phyloP scores from a whole-genome alignment of 2,888 invertebrate species.

The Chirona hameri region DNA sequence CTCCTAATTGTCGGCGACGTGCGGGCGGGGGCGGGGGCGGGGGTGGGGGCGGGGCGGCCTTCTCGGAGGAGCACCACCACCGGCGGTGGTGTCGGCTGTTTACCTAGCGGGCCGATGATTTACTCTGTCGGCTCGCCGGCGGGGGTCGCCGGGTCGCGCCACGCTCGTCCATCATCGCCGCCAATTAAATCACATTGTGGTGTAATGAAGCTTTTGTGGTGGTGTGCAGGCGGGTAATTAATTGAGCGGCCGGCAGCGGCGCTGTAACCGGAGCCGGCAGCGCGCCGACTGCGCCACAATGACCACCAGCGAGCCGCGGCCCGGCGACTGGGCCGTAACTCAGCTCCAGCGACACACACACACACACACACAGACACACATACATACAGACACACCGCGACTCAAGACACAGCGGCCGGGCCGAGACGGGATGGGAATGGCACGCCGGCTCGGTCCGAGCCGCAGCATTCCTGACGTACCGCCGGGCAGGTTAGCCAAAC shows the following conservation, averaged over 20 bases:
- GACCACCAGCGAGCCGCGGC: neutral
- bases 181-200: conserved; percentile 26
- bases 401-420: neutral
- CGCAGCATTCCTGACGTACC: too few species aligned
- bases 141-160: neutral
- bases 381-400: neutral
- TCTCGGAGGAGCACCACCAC: neutral
- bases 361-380: neutral
- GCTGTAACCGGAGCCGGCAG: neutral
- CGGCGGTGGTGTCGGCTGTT: neutral
- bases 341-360: neutral
- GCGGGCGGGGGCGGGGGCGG: neutral
- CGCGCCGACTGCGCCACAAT: neutral
- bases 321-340: neutral
- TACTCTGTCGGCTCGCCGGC: neutral
- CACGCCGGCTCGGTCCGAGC: neutral
- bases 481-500: too few species aligned
- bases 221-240: neutral
- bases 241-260: neutral
- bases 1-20: neutral
- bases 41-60: neutral
- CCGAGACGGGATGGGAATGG: neutral
- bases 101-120: neutral
- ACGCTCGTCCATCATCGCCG: neutral
- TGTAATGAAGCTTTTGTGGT: conserved; percentile 23